phyloP scores from a whole-genome alignment of 1,140 invertebrate species.

The Hirudo medicinalis region DNA sequence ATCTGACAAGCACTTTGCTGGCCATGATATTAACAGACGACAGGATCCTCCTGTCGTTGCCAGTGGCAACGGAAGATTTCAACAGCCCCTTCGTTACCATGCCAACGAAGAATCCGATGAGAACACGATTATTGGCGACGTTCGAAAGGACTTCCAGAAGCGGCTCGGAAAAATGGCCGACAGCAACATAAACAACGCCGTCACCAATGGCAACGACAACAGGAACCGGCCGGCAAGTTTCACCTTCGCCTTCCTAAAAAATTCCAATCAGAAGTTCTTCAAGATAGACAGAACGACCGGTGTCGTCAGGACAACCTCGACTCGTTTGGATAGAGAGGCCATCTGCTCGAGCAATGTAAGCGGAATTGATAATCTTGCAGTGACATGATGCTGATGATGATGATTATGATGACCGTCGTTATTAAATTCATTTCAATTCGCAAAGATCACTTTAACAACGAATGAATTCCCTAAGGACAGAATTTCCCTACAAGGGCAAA shows the following conservation, averaged over 20 bases:
- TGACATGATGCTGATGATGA: too few species aligned
- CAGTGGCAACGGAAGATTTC: background rate
- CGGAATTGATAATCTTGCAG: too few species aligned
- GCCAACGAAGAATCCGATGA: constrained; percentile 1
- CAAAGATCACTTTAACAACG: too few species aligned
- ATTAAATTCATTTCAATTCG: too few species aligned
- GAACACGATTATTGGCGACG: constrained; percentile 1
- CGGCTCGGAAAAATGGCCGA: background rate
- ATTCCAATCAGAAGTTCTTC: constrained; percentile 13
- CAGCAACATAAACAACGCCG: constrained; percentile 2
- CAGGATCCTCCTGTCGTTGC: too few species aligned
- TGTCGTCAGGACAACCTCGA: constrained; percentile 9
- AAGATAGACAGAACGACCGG: background rate
- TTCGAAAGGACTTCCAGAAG: background rate
- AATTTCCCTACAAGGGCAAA: too few species aligned
- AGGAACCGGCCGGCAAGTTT: background rate
- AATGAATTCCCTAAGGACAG: too few species aligned
- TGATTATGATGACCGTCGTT: too few species aligned
- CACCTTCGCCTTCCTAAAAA: background rate
- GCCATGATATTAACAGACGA: too few species aligned
- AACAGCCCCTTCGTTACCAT: background rate
- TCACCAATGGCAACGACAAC: constrained; percentile 5
- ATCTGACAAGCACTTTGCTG: too few species aligned
- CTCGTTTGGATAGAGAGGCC: constrained; percentile 6
- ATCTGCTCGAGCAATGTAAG: constrained; percentile 14